These are phyloP conservation scores for Cosmopolites sordidus DNA, from an alignment of 2,888 invertebrate species.

Conservation along the genomic window DNA sequence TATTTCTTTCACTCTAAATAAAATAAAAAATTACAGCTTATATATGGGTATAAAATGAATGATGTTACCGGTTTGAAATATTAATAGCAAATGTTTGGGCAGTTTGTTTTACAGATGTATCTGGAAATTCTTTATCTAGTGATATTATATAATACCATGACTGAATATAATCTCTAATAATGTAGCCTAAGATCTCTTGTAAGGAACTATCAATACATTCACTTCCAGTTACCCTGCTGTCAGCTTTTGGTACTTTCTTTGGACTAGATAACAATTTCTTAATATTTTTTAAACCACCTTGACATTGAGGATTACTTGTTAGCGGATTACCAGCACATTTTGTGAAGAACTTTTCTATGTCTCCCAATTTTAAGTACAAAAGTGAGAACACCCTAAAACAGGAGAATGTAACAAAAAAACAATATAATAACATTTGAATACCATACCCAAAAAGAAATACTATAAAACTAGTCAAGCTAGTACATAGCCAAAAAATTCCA, in stretches of 20 bases:
- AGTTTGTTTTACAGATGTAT: constrained; percentile 60
- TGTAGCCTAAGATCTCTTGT: constrained; percentile 76
- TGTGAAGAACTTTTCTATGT: constrained; percentile 43
- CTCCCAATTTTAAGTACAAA: constrained; percentile 46
- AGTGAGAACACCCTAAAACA: constrained; percentile 44
- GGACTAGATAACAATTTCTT: constrained; percentile 41
- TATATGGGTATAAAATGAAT: neutral
- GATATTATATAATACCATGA: constrained; percentile 67
- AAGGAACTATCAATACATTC: constrained; percentile 81
- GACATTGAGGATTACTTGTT: constrained; percentile 40
- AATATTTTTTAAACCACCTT: constrained; percentile 43
- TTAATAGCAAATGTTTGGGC: constrained; percentile 68
- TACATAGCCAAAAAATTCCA: constrained; percentile 46
- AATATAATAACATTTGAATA: neutral
- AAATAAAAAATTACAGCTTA: neutral
- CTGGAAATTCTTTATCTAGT: constrained; percentile 70
- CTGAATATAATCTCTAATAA: constrained; percentile 77
- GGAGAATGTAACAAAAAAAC: too few species aligned
- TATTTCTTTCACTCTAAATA: constrained; percentile 66
- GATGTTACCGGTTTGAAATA: constrained; percentile 65
- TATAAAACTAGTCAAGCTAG: constrained; percentile 38
- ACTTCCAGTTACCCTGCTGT: constrained; percentile 73
- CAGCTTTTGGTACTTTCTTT: constrained; percentile 46
- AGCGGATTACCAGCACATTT: constrained; percentile 42
- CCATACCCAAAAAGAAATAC: constrained; percentile 46